Evolutionary conservation across 1,140 invertebrate genomes (phyloP), one percentile per base, ranked within the genome.

Genomic region (Neodiprion fabricii): DNA sequence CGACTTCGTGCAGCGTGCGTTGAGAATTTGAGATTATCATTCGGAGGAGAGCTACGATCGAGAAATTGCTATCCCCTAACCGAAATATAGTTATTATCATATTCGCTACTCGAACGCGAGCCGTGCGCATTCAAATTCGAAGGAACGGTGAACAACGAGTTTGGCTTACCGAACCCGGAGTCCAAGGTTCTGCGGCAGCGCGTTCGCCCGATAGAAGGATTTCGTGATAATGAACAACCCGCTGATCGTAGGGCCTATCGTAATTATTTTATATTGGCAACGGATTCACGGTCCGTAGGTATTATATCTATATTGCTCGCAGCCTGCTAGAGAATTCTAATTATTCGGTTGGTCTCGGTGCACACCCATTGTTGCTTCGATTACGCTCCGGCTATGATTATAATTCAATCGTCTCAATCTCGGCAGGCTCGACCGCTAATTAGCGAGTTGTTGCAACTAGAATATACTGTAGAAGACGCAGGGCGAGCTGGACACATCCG

Each of bases 281-380:
- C 53, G 53, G 53, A 61, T 61, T 61, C 53, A 61, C 53, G 53
- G 53, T 61, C 53, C 5, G 28, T 40, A 40, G 28, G 28, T 40
- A 40, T 40, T 40, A 40, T 61, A 61, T 4, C 53, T 12, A 61
- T 61, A 61, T 14, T 61, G 3, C 53, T 12, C 11, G 28, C 5
- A 5, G 53, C 53, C n/a, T 61, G n/a, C 11, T 61, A 14, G 5
- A 5, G 28, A 40, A 40, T 40, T 40, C 28, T 40, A 40, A 40
- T 40, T 40, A 61, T 17, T 61, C n/a, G 53, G 11, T 61, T 17
- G 53, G 53, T 61, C 53, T 61, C n/a, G 53, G 5, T 61, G 53
- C 53, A 61, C 53, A 61, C n/a, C 9, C n/a, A 61, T 40, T 61
- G 53, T 61, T 61, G n/a, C 53, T 61, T 61, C n/a, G 53, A 61